phyloP scores from a whole-genome alignment of 2,888 invertebrate species.

The Euplagia quadripunctaria region DNA sequence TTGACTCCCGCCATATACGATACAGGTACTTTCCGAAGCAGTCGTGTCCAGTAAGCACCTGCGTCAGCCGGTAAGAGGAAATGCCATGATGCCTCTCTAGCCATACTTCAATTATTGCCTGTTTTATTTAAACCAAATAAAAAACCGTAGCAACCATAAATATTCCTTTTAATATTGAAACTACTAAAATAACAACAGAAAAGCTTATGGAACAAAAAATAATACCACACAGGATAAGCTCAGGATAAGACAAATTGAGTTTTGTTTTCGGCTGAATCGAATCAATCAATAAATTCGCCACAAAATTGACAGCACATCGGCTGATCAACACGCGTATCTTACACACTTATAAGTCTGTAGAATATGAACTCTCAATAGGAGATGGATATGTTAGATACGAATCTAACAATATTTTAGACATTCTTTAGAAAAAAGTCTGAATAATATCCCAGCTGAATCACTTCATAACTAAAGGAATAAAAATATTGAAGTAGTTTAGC shows the following conservation, averaged over 20 bases:
- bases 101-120: no score
- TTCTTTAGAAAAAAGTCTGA: background rate
- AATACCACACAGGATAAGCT: conserved; percentile 41
- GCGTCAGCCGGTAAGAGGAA: no score
- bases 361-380: background rate
- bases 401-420: background rate
- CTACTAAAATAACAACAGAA: conserved; percentile 18
- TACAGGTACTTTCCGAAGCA: no score
- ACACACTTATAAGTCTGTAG: conserved; percentile 3
- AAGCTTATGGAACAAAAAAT: conserved; percentile 36
- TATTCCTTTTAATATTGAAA: conserved; percentile 22
- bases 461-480: background rate
- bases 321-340: conserved; percentile 29
- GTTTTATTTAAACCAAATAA: no score
- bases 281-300: conserved; percentile 56
- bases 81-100: no score
- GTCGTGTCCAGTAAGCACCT: no score
- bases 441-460: background rate
- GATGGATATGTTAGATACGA: background rate
- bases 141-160: background rate
- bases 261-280: conserved; percentile 51
- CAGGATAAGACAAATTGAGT: conserved; percentile 58
- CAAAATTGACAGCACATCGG: conserved; percentile 40
- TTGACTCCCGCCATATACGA: no score
- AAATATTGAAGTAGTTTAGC: conserved; percentile 2